These are phyloP conservation scores for Heliothis virescens DNA, from an alignment of 1,140 invertebrate genomes.

Conservation along the genomic window DNA sequence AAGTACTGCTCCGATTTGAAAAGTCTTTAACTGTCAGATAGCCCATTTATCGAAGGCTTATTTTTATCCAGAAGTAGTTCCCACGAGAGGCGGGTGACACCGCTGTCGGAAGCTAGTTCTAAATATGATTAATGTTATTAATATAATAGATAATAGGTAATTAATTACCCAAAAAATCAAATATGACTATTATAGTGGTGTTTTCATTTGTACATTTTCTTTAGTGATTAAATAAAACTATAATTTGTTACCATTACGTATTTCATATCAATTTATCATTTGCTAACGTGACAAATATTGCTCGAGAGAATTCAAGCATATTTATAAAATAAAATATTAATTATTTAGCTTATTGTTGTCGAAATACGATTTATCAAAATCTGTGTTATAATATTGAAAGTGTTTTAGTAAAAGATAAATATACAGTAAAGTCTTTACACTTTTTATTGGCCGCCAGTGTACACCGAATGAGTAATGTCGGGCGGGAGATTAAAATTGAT, in stretches of 20 bases:
- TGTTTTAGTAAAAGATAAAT: not conserved
- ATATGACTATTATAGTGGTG: too few relatives aligned
- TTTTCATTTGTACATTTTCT: not conserved
- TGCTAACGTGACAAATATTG: slow-evolving; percentile 17
- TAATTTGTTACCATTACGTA: not conserved
- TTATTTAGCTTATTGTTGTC: not conserved
- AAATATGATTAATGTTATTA: too few relatives aligned
- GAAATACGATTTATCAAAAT: not conserved
- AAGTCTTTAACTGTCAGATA: too few relatives aligned
- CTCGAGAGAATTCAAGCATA: not conserved
- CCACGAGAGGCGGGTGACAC: too few relatives aligned
- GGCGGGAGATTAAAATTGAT: slow-evolving; percentile 25
- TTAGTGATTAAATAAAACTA: not conserved
- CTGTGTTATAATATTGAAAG: not conserved
- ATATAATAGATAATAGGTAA: too few relatives aligned
- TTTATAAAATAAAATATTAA: slow-evolving; percentile 5
- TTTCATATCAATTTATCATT: slow-evolving; percentile 8
- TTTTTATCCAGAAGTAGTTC: too few relatives aligned
- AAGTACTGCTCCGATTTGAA: too few relatives aligned
- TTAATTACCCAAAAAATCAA: too few relatives aligned
- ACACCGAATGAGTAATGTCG: not conserved
- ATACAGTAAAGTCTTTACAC: not conserved
- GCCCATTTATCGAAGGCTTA: too few relatives aligned
- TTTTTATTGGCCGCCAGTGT: slow-evolving; percentile 15
- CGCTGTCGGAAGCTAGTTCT: too few relatives aligned